Evolutionary conservation across 2,888 invertebrate genomes (phyloP), one percentile per base, ranked within the genome.

Genomic region (Parnassius smintheus): DNA sequence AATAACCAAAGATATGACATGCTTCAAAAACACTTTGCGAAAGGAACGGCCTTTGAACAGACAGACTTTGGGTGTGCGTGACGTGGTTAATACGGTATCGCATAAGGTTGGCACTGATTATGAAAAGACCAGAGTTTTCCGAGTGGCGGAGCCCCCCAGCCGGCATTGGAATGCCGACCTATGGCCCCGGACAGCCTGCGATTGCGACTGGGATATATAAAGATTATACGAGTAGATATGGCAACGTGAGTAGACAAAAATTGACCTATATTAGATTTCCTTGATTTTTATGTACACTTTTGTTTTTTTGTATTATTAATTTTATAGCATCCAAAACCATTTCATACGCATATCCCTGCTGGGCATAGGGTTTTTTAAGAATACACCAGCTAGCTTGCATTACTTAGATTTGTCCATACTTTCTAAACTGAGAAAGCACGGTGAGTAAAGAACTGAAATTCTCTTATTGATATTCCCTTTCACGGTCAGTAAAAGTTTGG

Each of bases 111-210:
- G 58, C 51, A 55, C 51, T 58, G 55, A 58, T 61, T 61, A 61
- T 54, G 55, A 58, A 65, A 61, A 55, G 61, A 42, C 41, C 56
- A 46, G 65, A 61, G 54, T 61, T 65, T 59, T 65, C 66, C 64
- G 59, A 63, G 61, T 61, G 62, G 59, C 56, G 56, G 56, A 44
- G 56, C 61, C 57, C 59, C 56, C 64, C 68, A 66, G 66, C 55
- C 69, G 66, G 59, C 61, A 66, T 65, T 67, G 74, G 76, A 74
- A 78, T 79, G 74, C 70, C 73, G 78, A 80, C 81, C 81, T 81
- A 70, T 80, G 79, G 65, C 78, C 78, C 68, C 67, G 59, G 46
- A 52, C 50, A 56, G 56, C 51, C 56, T 49, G 67, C 69, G 64
- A 64, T 68, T 67, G 55, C 51, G 41, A 56, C 55, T 3, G 51